Conservation (phyloP, 2,888 invertebrate genomes). For the Arge pagana region DNA sequence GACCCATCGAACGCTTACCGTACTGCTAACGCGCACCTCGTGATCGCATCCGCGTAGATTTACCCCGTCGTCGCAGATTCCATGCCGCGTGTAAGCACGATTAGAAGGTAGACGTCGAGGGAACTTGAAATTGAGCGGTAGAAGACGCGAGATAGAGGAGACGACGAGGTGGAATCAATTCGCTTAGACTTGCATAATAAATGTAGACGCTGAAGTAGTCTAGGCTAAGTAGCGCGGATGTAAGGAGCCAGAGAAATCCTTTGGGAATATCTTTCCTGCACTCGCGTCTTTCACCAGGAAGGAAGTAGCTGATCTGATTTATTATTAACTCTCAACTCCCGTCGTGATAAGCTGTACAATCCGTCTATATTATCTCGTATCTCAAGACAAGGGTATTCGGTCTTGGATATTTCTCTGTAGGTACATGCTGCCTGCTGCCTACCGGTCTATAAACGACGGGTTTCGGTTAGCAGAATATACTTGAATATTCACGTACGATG, state of each 20-base stretch:
- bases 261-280: conserved; percentile 35
- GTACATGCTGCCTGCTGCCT: too few species aligned
- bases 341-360: conserved; percentile 17
- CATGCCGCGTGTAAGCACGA: too few species aligned
- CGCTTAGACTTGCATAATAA: conserved; percentile 49
- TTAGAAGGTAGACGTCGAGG: too few species aligned
- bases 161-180: conserved; percentile 46
- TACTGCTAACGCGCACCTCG: too few species aligned
- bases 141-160: too few species aligned
- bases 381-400: conserved; percentile 16
- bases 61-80: too few species aligned
- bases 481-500: too few species aligned
- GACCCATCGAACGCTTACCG: too few species aligned
- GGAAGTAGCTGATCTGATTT: conserved; percentile 50
- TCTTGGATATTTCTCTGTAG: background rate
- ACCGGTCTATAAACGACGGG: too few species aligned
- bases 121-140: too few species aligned
- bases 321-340: conserved; percentile 49
- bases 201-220: conserved; percentile 42
- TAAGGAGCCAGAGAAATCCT: conserved; percentile 50
- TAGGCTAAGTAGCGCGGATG: conserved; percentile 33
- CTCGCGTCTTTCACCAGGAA: conserved; percentile 32
- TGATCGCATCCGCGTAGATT: too few species aligned
- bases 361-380: conserved; percentile 18
- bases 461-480: too few species aligned